Percentiles rank a stretch among this genome's conserved stretches.
Evolutionary conservation across 2,888 invertebrate genomes (phyloP).

Genomic region (Petrolisthes manimaculis): DNA sequence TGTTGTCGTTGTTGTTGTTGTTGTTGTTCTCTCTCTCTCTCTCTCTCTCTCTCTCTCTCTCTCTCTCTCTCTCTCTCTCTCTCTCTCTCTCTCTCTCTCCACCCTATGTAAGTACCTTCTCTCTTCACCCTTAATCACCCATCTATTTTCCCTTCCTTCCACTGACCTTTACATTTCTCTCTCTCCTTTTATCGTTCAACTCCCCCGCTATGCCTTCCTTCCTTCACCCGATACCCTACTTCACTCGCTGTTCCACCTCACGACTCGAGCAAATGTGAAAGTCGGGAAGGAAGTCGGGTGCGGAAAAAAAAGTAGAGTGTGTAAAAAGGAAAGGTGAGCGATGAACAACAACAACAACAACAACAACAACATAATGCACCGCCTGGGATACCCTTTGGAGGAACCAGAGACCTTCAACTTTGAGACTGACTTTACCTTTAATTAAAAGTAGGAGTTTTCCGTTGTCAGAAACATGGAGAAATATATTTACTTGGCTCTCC

Average conservation of each 20-base stretch:
- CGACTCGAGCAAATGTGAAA: constrained; percentile 48
- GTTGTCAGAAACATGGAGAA: too few relatives aligned
- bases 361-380: too few relatives aligned
- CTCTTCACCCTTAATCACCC: background rate
- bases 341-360: too few relatives aligned
- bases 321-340: too few relatives aligned
- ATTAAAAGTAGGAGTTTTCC: too few relatives aligned
- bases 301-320: constrained; percentile 25
- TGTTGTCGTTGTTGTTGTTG: background rate
- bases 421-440: too few relatives aligned
- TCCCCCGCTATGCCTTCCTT: background rate
- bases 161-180: background rate
- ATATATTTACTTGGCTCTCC: too few relatives aligned
- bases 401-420: too few relatives aligned
- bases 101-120: background rate
- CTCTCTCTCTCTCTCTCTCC: background rate
- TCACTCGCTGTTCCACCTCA: background rate
- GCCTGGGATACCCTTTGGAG: too few relatives aligned
- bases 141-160: background rate
- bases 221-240: background rate
- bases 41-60: background rate
- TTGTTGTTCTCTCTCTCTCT: background rate
- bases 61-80: background rate
- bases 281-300: constrained; percentile 31
- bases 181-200: background rate